Evolutionary conservation across 1,140 invertebrate species (phyloP).

Genomic region (Coelopa frigida): DNA sequence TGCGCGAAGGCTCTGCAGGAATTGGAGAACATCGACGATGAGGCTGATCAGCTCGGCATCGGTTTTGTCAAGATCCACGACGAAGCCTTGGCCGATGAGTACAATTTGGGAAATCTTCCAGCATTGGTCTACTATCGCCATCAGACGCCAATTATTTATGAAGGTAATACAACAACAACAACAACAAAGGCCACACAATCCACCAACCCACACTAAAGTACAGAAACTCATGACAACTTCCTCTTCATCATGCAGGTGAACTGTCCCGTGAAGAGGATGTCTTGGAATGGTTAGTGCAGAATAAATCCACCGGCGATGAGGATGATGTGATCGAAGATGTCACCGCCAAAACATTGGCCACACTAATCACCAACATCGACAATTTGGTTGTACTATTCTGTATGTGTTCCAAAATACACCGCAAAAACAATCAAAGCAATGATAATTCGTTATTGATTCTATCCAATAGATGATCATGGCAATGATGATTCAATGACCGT

Average conservation of each 20-base stretch:
- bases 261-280: slow-evolving; percentile 86
- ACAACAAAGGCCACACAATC: neutral
- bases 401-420: slow-evolving; percentile 49
- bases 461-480: slow-evolving; percentile 66
- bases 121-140: slow-evolving; percentile 89
- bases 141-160: slow-evolving; percentile 90
- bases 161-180: slow-evolving; percentile 55
- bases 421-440: slow-evolving; percentile 1
- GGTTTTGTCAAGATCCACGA: slow-evolving; percentile 93
- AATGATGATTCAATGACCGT: slow-evolving; percentile 79
- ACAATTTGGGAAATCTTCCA: slow-evolving; percentile 81
- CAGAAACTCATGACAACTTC: slow-evolving; percentile 16
- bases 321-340: slow-evolving; percentile 92
- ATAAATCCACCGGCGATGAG: slow-evolving; percentile 86
- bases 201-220: slow-evolving; percentile 7
- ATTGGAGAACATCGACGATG: slow-evolving; percentile 91
- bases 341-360: slow-evolving; percentile 76
- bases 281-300: slow-evolving; percentile 85
- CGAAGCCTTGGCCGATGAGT: slow-evolving; percentile 83
- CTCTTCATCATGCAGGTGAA: slow-evolving; percentile 61
- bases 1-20: slow-evolving; percentile 82
- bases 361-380: slow-evolving; percentile 82
- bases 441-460: slow-evolving; percentile 9
- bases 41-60: slow-evolving; percentile 90
- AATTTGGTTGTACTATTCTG: slow-evolving; percentile 89